Base-by-base conservation (phyloP, 2,113 vertebrate species). In the Chamaetylas fuelleborni region DNA sequence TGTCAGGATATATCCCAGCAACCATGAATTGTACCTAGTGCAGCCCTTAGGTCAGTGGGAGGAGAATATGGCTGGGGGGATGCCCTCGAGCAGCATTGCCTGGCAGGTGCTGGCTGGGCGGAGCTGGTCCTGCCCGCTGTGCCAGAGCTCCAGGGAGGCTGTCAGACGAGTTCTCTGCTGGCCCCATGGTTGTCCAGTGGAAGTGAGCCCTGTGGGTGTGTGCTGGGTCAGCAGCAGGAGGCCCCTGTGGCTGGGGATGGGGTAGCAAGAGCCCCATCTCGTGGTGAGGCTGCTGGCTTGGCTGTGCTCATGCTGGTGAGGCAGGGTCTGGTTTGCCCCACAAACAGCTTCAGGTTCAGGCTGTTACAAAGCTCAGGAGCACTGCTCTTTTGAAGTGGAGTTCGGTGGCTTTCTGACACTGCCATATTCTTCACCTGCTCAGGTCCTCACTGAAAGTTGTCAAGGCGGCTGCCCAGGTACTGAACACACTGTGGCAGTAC, bases 401-500 rank as follows among this genome's bases (percentile, higher is more conserved):
- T 56, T 43, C 38, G 19, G 60, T 67, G 62, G 19, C 51, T 87
- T 40, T 80, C 33, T 45, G 22, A 10, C 51, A 33, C 28, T 18
- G 38, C 60, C 29, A 36, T 87, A 7, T 80, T 61, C 47, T 31
- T 1, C 91, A 81, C 90, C 84, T 78, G 92, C 81, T 23, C 94
- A 99, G 99, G 86, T 99, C 99, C 25, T 99, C 99, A 3, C 96
- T 99, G 97, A 99, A 99, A 94, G 99, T 99, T 94, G 99, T 99
- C 72, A 99, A 99, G 96, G 99, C 99, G 7, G 98, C 99, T 0
- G 99, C 99, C 94, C 99, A 99, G 97, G 99, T 99, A 42, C 98
- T 99, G 97, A 99, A 99, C 92, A 99, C 99, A 1, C 97, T 99
- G 77, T 99, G 99, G 99, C 99, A 99, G 97, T 99, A 99, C 97